phyloP scores from a whole-genome alignment of 2,113 vertebrate genomes.

The Apaloderma vittatum region DNA sequence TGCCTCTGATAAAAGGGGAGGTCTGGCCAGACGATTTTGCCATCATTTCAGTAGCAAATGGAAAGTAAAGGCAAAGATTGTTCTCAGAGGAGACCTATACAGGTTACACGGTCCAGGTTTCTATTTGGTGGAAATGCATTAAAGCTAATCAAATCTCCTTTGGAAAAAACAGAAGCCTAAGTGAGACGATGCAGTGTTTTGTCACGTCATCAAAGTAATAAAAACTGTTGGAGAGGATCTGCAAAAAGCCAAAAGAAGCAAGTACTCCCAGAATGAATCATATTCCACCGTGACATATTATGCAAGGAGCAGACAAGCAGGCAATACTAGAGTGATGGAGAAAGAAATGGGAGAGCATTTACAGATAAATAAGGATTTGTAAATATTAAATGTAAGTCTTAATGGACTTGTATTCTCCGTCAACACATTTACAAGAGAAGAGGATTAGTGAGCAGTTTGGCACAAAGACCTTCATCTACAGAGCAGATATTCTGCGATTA shows the following conservation, averaged over 20 bases:
- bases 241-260: neutral
- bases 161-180: neutral
- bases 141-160: neutral
- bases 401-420: neutral
- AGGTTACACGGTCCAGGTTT: neutral
- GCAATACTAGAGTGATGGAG: neutral
- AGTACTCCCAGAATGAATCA: neutral
- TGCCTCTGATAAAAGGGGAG: neutral
- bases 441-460: neutral
- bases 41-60: neutral
- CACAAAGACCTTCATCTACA: neutral
- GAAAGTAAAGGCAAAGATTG: neutral
- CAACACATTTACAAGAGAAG: neutral
- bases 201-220: neutral
- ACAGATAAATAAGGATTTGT: neutral
- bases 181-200: neutral
- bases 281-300: fast-evolving
- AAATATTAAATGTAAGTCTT: constrained; percentile 11
- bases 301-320: neutral
- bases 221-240: neutral
- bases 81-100: neutral
- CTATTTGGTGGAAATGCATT: neutral
- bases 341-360: neutral
- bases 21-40: neutral
- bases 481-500: neutral